phyloP scores from a whole-genome alignment of 2,113 vertebrate species.

The Aegithalos caudatus region DNA sequence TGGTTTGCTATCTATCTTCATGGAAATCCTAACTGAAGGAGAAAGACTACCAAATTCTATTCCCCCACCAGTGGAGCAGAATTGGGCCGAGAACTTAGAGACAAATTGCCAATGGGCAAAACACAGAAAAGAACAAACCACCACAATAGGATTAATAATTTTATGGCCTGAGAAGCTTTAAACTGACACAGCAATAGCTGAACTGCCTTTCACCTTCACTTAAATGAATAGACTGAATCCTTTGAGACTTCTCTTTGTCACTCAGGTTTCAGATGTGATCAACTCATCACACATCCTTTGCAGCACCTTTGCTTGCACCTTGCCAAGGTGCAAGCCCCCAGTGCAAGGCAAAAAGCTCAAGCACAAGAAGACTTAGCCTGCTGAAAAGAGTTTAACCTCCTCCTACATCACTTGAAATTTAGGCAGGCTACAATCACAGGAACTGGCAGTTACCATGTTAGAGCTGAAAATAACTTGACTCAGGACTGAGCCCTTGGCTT shows the following conservation, averaged over 20 bases:
- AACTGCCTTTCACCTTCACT: background rate
- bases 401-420: background rate
- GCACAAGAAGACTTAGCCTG: accelerated
- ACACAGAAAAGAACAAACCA: background rate
- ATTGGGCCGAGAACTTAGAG: background rate
- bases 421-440: background rate
- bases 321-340: background rate
- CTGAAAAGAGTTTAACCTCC: background rate
- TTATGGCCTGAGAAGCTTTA: background rate
- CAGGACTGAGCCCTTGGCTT: background rate
- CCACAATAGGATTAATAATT: background rate
- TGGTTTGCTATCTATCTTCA: background rate
- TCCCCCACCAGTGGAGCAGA: background rate
- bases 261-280: background rate
- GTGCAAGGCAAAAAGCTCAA: background rate
- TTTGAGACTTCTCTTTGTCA: background rate
- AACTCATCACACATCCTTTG: background rate
- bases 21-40: background rate
- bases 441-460: background rate
- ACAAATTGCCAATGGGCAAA: background rate
- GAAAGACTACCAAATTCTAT: background rate
- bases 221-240: background rate
- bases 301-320: too few relatives aligned
- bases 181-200: background rate
- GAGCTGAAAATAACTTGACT: background rate